Conservation (phyloP, 1,140 invertebrate species). For the Galleria mellonella region DNA sequence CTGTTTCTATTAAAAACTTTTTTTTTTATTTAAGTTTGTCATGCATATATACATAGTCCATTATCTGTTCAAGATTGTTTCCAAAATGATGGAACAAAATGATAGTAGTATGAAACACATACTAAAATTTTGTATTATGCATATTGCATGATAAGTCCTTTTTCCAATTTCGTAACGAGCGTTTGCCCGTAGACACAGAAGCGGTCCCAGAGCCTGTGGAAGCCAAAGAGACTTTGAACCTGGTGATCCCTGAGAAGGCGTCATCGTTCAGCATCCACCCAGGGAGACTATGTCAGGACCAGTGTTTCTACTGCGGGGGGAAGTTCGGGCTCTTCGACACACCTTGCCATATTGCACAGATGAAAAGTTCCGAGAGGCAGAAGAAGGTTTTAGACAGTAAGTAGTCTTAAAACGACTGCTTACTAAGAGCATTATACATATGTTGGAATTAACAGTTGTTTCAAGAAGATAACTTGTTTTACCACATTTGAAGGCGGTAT, state of each 20-base stretch:
- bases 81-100: too few species aligned
- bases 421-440: too few species aligned
- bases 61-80: too few species aligned
- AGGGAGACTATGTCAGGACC: slow-evolving; percentile 84
- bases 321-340: slow-evolving; percentile 90
- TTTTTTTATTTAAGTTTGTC: too few species aligned
- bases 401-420: slow-evolving; percentile 25
- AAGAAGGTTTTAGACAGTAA: slow-evolving; percentile 83
- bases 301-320: slow-evolving; percentile 89
- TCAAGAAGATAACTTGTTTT: too few species aligned
- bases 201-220: slow-evolving; percentile 70
- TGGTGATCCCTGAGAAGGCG: slow-evolving; percentile 90
- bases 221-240: slow-evolving; percentile 77
- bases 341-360: slow-evolving; percentile 88
- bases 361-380: slow-evolving; percentile 85
- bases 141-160: not conserved
- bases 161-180: not conserved
- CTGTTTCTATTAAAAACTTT: too few species aligned
- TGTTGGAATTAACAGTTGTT: too few species aligned
- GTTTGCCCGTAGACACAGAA: slow-evolving; percentile 39
- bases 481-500: too few species aligned
- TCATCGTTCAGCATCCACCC: slow-evolving; percentile 90
- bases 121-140: not conserved
- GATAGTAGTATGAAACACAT: too few species aligned
- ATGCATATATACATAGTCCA: too few species aligned